Evolutionary conservation across 2,888 invertebrate genomes (phyloP), one percentile per base, ranked within the genome.

Genomic region (Eudemis profundana): DNA sequence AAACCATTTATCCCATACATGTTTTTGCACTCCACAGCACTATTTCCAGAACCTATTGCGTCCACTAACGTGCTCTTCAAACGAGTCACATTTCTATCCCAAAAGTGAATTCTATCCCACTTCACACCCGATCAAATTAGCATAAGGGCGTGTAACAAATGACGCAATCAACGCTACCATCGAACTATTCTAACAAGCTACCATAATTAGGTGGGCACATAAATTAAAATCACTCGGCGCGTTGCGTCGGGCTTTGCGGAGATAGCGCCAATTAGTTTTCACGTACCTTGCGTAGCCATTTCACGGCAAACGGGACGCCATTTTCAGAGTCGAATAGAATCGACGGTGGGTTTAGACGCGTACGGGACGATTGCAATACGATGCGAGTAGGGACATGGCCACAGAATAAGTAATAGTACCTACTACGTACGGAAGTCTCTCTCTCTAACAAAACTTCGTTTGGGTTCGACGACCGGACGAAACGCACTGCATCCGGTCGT

Each of bases 221-320:
- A 60, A 84, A 87, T 86, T 88, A 85, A 83, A 86, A 86, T 85
- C 81, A 83, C 81, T 79, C 78, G 76, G 38, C 44, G 74, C 75
- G 71, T 66, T 61, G 69, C 61, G 57, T 62, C 68, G 54, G 44
- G 47, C 51, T 66, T 64, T 65, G 65, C 59, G 27, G 60, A 68
- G 60, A 69, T 67, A 53, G 60, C 56, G 61, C 67, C 71, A 71
- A 71, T 71, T 71, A 69, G 66, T 65, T 65, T 53, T 44, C 65
- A 64, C 65, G 53, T 60, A 56, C 17, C 53, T 60, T 51, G 65
- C 65, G 65, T 65, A 47, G 51, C 65, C 60, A 65, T 65, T 65
- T 47, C 51, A 60, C 40, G 46, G 46, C 23, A 44, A 57, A 65
- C 47, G 59, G 38, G 53, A 33, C 44, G 60, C 65, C 65, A 65